Percentiles rank a stretch among this genome's conserved stretches.
Evolutionary conservation across 1,140 invertebrate genomes (phyloP).

Genomic region (Rhopalosiphum padi): DNA sequence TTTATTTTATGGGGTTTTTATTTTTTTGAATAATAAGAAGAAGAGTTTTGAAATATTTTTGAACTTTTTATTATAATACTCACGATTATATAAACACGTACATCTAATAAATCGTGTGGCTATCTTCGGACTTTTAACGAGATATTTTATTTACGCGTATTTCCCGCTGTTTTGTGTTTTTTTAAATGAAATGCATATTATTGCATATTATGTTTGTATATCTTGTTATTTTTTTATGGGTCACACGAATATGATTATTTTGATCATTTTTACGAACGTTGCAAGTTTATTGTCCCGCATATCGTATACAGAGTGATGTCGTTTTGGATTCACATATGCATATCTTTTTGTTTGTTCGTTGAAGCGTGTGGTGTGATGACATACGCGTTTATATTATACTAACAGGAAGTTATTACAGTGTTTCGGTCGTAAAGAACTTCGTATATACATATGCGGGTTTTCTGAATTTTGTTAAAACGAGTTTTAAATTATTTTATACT

Average conservation of each 20-base stretch:
- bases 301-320: background rate
- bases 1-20: constrained; percentile 4
- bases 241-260: constrained; percentile 23
- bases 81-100: background rate
- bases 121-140: background rate
- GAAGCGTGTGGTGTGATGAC: background rate
- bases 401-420: background rate
- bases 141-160: background rate
- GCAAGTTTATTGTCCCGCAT: background rate
- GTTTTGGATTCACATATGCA: background rate
- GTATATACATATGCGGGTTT: background rate
- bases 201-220: background rate
- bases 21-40: background rate
- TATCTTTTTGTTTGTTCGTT: background rate
- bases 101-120: background rate
- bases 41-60: background rate
- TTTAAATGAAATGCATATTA: background rate
- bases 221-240: background rate
- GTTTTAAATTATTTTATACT: too few relatives aligned
- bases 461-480: background rate
- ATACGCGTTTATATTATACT: background rate
- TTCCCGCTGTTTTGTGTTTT: background rate
- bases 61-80: background rate
- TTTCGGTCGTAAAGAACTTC: constrained; percentile 25
- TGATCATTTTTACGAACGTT: constrained; percentile 17